A percentile compares a stretch with the other conserved stretches of the same genome.
phyloP scores from a whole-genome alignment of 2,113 vertebrate genomes.

The Clarias gariepinus region DNA sequence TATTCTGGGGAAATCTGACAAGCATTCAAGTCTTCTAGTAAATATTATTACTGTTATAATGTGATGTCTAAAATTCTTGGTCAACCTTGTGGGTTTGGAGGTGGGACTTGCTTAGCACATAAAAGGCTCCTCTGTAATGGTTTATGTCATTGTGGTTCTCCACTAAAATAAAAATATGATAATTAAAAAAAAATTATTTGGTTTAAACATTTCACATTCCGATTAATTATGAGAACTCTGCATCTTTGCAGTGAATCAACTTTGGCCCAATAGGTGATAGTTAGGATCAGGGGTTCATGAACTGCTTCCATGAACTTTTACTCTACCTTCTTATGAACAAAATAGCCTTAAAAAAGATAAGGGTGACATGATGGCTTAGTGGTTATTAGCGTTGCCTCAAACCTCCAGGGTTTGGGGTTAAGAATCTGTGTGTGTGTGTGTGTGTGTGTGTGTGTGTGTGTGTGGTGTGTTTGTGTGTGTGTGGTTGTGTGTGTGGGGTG shows the following conservation, averaged over 20 bases:
- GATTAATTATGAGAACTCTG: neutral
- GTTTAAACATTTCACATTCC: neutral
- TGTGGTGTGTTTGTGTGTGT: too few species aligned
- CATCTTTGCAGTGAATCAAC: neutral
- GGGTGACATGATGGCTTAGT: too few species aligned
- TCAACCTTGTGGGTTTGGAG: neutral
- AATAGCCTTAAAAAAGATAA: neutral
- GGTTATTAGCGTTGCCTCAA: too few species aligned
- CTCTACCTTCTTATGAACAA: neutral
- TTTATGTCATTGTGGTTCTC: neutral
- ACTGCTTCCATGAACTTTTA: neutral
- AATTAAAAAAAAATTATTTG: neutral
- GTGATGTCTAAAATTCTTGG: neutral
- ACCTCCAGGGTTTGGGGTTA: too few species aligned
- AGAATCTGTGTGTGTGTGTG: too few species aligned
- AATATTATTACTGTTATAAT: neutral
- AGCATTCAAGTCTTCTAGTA: neutral
- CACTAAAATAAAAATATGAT: neutral
- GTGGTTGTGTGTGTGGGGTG: too few species aligned
- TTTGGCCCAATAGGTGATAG: too few species aligned
- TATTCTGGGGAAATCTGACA: neutral
- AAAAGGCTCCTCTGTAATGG: neutral
- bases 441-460: too few species aligned
- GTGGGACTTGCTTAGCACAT: neutral
- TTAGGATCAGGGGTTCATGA: neutral